A percentile compares a stretch with the other conserved stretches of the same genome.
These are phyloP conservation scores for Myxocyprinus asiaticus DNA, from an alignment of 2,113 vertebrate genomes.

Conservation along the genomic window DNA sequence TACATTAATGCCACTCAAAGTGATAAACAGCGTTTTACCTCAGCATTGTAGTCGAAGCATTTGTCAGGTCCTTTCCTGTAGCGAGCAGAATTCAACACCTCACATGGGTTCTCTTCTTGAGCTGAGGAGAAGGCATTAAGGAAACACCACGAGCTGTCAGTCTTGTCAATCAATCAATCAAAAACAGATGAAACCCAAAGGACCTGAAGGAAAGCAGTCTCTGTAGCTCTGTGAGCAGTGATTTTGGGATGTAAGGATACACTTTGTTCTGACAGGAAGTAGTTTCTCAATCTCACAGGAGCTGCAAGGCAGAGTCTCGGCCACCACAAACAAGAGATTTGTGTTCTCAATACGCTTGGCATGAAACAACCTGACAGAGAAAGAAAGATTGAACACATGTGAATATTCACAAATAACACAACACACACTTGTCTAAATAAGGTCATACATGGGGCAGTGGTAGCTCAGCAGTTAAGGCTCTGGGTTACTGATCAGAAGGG, in stretches of 20 bases:
- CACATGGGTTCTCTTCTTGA: slow-evolving; percentile 92
- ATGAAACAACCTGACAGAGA: slow-evolving; percentile 83
- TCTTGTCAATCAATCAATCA: not conserved
- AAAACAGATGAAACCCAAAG: not conserved
- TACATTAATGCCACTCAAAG: too few relatives aligned
- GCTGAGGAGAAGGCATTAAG: slow-evolving; percentile 68
- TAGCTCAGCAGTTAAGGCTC: too few relatives aligned
- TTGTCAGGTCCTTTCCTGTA: slow-evolving; percentile 93
- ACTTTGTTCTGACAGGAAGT: slow-evolving; percentile 86
- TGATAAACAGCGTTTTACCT: slow-evolving; percentile 72
- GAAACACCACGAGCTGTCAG: slow-evolving; percentile 1
- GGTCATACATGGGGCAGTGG: too few relatives aligned
- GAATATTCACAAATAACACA: too few relatives aligned
- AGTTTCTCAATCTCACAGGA: slow-evolving; percentile 90
- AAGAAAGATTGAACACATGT: too few relatives aligned
- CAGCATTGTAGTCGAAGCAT: slow-evolving; percentile 96
- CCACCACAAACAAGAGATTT: slow-evolving; percentile 95
- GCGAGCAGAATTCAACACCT: slow-evolving; percentile 87
- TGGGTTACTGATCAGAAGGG: too few relatives aligned
- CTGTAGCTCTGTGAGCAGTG: not conserved
- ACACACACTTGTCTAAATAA: too few relatives aligned
- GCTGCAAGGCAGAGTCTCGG: slow-evolving; percentile 92
- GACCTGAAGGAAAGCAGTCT: not conserved
- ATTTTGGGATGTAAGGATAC: slow-evolving; percentile 83
- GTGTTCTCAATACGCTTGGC: slow-evolving; percentile 91